phyloP scores from a whole-genome alignment of 2,113 vertebrate species.

The Pteropus alecto region DNA sequence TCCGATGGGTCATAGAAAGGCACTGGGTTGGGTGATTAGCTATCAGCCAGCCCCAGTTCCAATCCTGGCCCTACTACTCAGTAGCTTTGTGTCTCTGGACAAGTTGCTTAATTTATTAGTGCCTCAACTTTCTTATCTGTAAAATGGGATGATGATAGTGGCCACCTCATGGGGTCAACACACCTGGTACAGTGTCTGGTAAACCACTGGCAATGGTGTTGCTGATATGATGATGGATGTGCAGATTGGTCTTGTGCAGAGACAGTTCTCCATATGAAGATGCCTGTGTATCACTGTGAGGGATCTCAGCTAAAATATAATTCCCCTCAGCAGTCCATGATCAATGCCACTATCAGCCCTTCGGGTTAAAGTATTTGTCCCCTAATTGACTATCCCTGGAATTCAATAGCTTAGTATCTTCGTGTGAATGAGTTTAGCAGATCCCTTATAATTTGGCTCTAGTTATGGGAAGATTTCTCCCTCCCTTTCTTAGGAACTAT shows the following conservation, averaged over 20 bases:
- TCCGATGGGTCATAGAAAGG: neutral
- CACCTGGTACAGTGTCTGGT: neutral
- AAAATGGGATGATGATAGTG: neutral
- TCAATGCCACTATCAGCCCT: neutral
- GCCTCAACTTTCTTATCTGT: neutral
- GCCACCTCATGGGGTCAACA: neutral
- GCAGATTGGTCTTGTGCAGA: neutral
- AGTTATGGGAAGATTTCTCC: neutral
- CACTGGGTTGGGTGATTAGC: neutral
- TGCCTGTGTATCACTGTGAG: neutral
- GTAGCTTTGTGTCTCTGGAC: neutral
- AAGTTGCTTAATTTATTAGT: neutral
- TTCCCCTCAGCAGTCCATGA: neutral
- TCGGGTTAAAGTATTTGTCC: neutral
- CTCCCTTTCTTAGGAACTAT: neutral
- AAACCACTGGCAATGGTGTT: fast-evolving
- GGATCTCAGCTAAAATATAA: neutral
- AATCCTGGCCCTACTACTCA: neutral
- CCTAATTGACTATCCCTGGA: neutral
- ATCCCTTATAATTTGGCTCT: neutral
- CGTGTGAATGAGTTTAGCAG: neutral
- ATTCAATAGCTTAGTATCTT: neutral
- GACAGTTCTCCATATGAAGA: neutral
- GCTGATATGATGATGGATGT: neutral
- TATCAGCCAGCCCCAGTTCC: neutral